phyloP scores from a whole-genome alignment of 1,140 invertebrate genomes.

The Carposina sasakii region DNA sequence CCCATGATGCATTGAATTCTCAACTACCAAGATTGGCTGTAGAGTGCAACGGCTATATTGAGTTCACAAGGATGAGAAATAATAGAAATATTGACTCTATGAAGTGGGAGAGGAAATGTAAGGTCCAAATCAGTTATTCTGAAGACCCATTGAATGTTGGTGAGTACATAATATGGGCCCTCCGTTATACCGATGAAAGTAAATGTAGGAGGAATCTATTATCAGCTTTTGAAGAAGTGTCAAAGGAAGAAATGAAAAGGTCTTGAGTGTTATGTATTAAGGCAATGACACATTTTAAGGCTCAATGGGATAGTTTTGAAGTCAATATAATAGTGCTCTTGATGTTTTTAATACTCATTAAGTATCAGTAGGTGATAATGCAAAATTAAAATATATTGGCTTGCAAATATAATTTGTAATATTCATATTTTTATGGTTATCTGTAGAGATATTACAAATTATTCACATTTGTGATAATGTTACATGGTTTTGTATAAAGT shows the following conservation, averaged over 20 bases:
- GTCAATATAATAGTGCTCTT: too few relatives aligned
- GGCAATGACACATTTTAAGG: too few relatives aligned
- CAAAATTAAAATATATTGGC: too few relatives aligned
- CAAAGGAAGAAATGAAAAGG: slow-evolving; percentile 36
- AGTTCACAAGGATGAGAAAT: slow-evolving; percentile 69
- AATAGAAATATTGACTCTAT: slow-evolving; percentile 62
- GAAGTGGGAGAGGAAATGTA: slow-evolving; percentile 74
- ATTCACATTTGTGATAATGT: too few relatives aligned
- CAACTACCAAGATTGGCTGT: slow-evolving; percentile 53
- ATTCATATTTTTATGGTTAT: too few relatives aligned
- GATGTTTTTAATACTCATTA: too few relatives aligned
- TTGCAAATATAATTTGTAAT: too few relatives aligned
- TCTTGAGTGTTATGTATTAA: too few relatives aligned
- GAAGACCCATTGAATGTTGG: slow-evolving; percentile 63
- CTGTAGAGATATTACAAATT: too few relatives aligned
- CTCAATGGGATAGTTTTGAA: too few relatives aligned
- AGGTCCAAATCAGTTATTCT: slow-evolving; percentile 73
- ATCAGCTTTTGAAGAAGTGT: slow-evolving; percentile 63
- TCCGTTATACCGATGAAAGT: slow-evolving; percentile 73
- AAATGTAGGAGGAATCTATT: slow-evolving; percentile 74
- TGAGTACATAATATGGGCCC: slow-evolving; percentile 73
- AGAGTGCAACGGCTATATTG: slow-evolving; percentile 68
- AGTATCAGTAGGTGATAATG: too few relatives aligned
- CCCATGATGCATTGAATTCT: slow-evolving; percentile 50
- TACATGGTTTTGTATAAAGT: too few relatives aligned